Evolutionary conservation across 2,113 vertebrate genomes (phyloP).

Genomic region (Ibidorhyncha struthersii): DNA sequence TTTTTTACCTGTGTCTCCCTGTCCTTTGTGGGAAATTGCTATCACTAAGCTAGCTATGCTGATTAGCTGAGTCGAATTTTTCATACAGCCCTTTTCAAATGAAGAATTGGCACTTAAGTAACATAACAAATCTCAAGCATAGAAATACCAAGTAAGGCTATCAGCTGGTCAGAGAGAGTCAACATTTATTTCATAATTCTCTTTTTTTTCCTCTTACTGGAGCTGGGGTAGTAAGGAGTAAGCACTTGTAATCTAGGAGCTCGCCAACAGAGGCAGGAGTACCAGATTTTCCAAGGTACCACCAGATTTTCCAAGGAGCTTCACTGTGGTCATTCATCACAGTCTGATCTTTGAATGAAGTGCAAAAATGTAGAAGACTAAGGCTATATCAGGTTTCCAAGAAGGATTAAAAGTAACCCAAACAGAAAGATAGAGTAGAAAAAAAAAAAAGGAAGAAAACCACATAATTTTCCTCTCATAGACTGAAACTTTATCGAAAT

Average conservation of each 20-base stretch:
- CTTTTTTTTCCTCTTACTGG: neutral
- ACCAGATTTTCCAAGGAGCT: neutral
- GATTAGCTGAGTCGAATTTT: neutral
- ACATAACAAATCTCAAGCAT: neutral
- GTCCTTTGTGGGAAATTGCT: neutral
- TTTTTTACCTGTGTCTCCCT: neutral
- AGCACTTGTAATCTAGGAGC: neutral
- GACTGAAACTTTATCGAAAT: neutral
- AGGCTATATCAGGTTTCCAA: neutral
- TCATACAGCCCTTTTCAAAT: neutral
- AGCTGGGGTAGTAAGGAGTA: neutral
- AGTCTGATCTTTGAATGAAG: neutral
- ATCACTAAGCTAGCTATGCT: neutral
- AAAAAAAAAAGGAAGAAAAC: neutral
- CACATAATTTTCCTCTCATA: neutral
- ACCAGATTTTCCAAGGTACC: neutral
- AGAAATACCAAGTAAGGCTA: neutral
- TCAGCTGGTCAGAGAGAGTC: neutral
- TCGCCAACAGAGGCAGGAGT: neutral
- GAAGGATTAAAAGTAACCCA: neutral
- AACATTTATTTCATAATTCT: neutral
- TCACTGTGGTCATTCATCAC: neutral
- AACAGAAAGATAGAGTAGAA: neutral
- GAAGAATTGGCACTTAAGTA: neutral
- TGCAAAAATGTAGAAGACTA: neutral